phyloP scores from a whole-genome alignment of 2,888 invertebrate species.

The Trichacis sp. region DNA sequence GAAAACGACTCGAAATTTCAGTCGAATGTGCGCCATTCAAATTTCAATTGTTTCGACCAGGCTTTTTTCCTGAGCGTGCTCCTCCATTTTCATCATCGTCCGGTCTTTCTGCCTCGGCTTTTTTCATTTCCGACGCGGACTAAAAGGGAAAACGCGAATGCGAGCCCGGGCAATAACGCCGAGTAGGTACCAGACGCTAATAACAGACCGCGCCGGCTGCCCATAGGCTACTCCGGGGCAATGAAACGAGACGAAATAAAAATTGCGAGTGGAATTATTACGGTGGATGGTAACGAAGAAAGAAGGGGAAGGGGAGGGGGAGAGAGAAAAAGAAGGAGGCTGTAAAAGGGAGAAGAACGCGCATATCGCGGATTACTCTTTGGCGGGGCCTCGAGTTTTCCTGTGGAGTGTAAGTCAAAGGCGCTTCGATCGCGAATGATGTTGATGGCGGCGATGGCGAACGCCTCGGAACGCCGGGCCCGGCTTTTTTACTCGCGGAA shows the following conservation, averaged over 20 bases:
- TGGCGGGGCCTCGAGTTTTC: conserved; percentile 31
- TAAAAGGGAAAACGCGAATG: conserved; percentile 45
- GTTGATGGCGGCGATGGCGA: conserved; percentile 45
- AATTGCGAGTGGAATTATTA: conserved; percentile 66
- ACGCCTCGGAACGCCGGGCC: conserved; percentile 45
- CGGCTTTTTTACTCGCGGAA: conserved; percentile 35
- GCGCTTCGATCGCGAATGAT: conserved; percentile 38
- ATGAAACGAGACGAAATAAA: conserved; percentile 68
- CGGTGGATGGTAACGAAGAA: conserved; percentile 63
- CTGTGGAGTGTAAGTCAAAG: conserved; percentile 40
- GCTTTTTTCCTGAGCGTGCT: too few relatives aligned
- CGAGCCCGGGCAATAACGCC: conserved; percentile 66
- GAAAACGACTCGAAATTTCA: too few relatives aligned
- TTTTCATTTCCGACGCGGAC: conserved; percentile 29
- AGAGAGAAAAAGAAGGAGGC: conserved; percentile 25
- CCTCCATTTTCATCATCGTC: too few relatives aligned
- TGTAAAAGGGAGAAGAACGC: conserved; percentile 23
- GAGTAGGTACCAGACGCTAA: conserved; percentile 70
- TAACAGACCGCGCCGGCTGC: conserved; percentile 68
- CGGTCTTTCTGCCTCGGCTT: conserved; percentile 17
- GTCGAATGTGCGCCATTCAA: too few relatives aligned
- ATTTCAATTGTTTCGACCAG: too few relatives aligned
- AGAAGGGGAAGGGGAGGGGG: conserved; percentile 27
- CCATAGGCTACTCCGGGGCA: conserved; percentile 68
- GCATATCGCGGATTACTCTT: conserved; percentile 29